phyloP scores from a whole-genome alignment of 2,888 invertebrate genomes.

The Helleia helle region DNA sequence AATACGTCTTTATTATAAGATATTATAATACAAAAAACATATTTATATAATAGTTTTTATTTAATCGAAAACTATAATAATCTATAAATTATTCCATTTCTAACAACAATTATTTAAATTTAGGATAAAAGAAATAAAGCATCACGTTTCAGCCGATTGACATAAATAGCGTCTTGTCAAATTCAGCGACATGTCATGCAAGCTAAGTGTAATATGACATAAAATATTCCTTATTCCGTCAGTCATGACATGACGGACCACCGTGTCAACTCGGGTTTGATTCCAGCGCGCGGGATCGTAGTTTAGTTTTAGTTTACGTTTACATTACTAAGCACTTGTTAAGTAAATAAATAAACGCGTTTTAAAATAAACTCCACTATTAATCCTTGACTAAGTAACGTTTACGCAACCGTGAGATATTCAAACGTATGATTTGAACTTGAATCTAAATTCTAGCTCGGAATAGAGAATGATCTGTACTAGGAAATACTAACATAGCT shows the following conservation, averaged over 20 bases:
- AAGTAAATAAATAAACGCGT: conserved; percentile 63
- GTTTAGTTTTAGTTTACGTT: conserved; percentile 44
- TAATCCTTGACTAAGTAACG: conserved; percentile 59
- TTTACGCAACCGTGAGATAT: conserved; percentile 56
- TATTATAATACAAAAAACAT: conserved; percentile 3
- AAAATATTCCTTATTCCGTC: conserved; percentile 4
- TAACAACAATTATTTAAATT: too few relatives aligned
- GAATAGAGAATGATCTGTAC: too few relatives aligned
- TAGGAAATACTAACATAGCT: too few relatives aligned
- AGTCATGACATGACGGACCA: conserved; percentile 7
- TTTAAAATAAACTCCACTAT: conserved; percentile 63
- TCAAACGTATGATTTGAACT: conserved; percentile 19
- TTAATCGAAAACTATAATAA: too few relatives aligned
- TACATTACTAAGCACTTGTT: conserved; percentile 67
- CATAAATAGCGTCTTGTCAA: too few relatives aligned
- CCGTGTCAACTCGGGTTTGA: conserved; percentile 32
- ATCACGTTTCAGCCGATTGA: too few relatives aligned
- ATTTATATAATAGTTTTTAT: background rate
- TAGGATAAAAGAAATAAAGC: too few relatives aligned
- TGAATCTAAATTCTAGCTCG: too few relatives aligned
- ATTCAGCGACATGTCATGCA: too few relatives aligned
- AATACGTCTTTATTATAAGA: too few relatives aligned
- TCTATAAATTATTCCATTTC: too few relatives aligned
- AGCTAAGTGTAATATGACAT: background rate
- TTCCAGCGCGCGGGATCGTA: conserved; percentile 33